A percentile compares a stretch with the other conserved stretches of the same genome.
Conservation (phyloP, 2,113 vertebrate species). For the Gnathonemus echidnorhynchus region DNA sequence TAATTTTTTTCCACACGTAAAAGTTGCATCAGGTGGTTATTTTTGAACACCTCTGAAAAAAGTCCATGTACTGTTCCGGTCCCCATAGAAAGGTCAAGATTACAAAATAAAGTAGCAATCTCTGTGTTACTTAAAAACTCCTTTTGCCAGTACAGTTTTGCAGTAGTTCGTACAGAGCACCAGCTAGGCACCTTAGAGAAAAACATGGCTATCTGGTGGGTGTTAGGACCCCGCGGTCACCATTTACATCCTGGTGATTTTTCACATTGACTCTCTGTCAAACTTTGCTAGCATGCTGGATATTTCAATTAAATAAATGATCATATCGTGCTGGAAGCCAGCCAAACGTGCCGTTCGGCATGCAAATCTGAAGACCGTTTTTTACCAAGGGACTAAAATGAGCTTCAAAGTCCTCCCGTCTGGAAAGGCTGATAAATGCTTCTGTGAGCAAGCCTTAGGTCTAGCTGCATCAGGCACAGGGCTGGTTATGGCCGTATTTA, state of each 20-base stretch:
- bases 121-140: background rate
- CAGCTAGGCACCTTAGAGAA: background rate
- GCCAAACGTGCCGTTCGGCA: constrained; percentile 47
- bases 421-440: constrained; percentile 34
- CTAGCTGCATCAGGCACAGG: background rate
- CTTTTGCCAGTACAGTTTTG: background rate
- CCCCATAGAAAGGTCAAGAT: background rate
- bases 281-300: constrained; percentile 40
- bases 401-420: constrained; percentile 45
- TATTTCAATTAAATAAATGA: constrained; percentile 62
- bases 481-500: background rate
- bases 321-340: constrained; percentile 43
- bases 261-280: constrained; percentile 2
- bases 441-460: constrained; percentile 4
- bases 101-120: background rate
- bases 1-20: background rate
- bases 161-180: background rate
- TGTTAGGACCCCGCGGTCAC: background rate
- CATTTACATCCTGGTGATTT: background rate
- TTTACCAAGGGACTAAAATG: constrained; percentile 34
- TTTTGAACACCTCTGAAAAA: background rate
- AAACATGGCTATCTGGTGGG: background rate
- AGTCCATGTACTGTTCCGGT: background rate
- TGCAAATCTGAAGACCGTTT: constrained; percentile 48
- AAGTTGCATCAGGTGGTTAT: background rate